Evolutionary conservation across 2,113 vertebrate genomes (phyloP).

Genomic region (Lota lota): DNA sequence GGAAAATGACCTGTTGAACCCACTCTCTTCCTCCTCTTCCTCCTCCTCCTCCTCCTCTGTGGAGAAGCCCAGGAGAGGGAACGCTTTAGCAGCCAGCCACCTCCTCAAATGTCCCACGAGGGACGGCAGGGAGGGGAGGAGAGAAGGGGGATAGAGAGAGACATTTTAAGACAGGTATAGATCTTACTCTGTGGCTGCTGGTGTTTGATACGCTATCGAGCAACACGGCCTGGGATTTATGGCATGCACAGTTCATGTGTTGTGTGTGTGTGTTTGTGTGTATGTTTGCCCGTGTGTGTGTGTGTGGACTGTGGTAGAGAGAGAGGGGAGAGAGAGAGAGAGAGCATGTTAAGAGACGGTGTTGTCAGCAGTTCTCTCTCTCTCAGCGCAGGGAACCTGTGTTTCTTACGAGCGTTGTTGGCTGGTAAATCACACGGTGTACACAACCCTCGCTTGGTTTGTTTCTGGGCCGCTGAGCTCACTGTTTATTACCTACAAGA

Average conservation of each 20-base stretch:
- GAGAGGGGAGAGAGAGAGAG: not conserved
- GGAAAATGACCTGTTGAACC: slow-evolving; percentile 37
- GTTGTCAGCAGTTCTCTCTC: not conserved
- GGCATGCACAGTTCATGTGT: not conserved
- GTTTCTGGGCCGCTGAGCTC: not conserved
- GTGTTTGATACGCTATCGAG: not conserved
- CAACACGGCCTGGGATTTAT: not conserved
- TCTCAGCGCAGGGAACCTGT: not conserved
- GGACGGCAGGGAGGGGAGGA: not conserved
- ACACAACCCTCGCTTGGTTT: not conserved
- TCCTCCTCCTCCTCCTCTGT: not conserved
- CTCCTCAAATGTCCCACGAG: not conserved
- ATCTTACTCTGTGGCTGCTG: not conserved
- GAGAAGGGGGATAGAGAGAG: not conserved
- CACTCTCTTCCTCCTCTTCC: slow-evolving; percentile 12
- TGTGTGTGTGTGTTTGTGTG: not conserved
- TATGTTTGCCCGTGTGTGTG: no score
- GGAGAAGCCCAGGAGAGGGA: not conserved
- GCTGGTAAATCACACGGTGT: not conserved
- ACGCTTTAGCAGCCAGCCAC: not conserved
- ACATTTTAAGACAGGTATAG: slow-evolving; percentile 1
- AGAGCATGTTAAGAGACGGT: not conserved
- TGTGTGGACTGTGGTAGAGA: not conserved
- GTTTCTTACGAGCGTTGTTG: not conserved
- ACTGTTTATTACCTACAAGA: not conserved